phyloP scores from a whole-genome alignment of 2,113 vertebrate genomes.

The Fukomys damarensis region DNA sequence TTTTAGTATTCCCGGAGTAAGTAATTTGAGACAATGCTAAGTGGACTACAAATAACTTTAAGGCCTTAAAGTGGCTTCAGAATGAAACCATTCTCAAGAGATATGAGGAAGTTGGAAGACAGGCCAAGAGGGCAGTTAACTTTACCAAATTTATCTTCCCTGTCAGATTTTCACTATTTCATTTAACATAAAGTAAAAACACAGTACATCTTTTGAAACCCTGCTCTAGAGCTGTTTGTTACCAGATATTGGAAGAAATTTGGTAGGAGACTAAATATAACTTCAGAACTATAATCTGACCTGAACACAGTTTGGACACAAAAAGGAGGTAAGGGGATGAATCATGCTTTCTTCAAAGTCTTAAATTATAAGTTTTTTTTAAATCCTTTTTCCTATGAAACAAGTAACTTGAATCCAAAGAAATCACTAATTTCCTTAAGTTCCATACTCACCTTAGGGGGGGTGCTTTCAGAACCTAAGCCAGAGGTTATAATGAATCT shows the following conservation, averaged over 20 bases:
- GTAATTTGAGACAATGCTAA: constrained; percentile 54
- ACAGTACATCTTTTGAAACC: constrained; percentile 23
- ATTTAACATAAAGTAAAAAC: constrained; percentile 51
- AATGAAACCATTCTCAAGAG: constrained; percentile 62
- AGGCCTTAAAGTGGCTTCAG: constrained; percentile 39
- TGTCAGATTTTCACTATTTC: constrained; percentile 63
- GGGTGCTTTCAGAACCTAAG: not conserved
- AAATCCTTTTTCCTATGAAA: constrained; percentile 41
- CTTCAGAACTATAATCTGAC: constrained; percentile 53
- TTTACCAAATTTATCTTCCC: constrained; percentile 60
- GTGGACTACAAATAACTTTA: constrained; percentile 38
- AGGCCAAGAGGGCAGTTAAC: not conserved
- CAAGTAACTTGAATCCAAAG: constrained; percentile 45
- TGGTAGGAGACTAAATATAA: constrained; percentile 48
- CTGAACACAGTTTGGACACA: constrained; percentile 30
- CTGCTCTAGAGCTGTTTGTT: constrained; percentile 33
- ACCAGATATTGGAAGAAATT: constrained; percentile 29
- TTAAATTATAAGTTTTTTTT: not conserved
- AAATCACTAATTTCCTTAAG: not conserved
- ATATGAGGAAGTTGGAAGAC: constrained; percentile 48
- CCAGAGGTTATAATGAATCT: constrained; percentile 32
- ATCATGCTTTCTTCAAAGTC: constrained; percentile 6
- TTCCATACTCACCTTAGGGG: not conserved
- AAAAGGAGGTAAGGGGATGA: constrained; percentile 51
- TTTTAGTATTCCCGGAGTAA: constrained; percentile 60